These are phyloP conservation scores for Nebria brevicollis DNA, from an alignment of 2,888 invertebrate species.

Conservation along the genomic window DNA sequence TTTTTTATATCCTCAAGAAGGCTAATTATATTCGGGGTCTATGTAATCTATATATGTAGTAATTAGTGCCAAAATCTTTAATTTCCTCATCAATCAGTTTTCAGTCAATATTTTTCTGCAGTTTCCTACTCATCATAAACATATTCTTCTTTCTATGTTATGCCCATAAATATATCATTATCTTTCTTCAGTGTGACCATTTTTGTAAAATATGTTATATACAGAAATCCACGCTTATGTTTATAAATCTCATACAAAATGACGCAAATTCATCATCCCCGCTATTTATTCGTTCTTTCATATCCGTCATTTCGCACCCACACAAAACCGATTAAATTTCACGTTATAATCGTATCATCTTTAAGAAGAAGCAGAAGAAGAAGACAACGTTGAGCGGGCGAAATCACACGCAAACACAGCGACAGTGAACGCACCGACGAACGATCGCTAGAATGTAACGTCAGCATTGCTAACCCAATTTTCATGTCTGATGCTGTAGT, in stretches of 20 bases:
- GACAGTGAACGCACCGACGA: neutral
- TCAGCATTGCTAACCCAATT: slow-evolving; percentile 12
- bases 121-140: too few species aligned
- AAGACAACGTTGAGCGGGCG: neutral
- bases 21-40: too few species aligned
- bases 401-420: neutral
- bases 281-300: neutral
- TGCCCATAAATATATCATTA: too few species aligned
- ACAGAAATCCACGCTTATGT: too few species aligned
- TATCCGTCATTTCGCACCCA: neutral
- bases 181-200: too few species aligned
- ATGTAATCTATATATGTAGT: too few species aligned
- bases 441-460: neutral
- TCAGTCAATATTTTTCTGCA: too few species aligned
- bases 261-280: neutral
- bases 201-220: too few species aligned
- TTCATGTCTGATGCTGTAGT: neutral
- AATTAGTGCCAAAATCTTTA: too few species aligned
- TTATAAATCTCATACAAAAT: neutral
- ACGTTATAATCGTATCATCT: slow-evolving; percentile 15
- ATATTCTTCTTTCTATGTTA: too few species aligned
- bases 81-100: too few species aligned
- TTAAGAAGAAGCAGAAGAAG: slow-evolving; percentile 5
- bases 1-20: too few species aligned
- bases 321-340: slow-evolving; percentile 10